phyloP scores from a whole-genome alignment of 2,888 invertebrate species.

The Cheilosia scutellata region DNA sequence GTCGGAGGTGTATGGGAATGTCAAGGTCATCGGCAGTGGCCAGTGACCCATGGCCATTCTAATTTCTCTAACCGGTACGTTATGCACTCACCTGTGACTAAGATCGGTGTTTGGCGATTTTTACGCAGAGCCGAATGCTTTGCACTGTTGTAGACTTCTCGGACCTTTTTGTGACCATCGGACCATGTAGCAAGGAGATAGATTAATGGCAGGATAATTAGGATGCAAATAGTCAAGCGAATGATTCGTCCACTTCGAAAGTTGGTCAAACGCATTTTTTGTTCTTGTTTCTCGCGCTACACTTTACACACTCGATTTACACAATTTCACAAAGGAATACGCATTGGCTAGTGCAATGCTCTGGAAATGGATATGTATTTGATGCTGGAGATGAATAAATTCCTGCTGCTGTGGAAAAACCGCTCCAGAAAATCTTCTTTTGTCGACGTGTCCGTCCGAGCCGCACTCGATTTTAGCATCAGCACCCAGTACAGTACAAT shows the following conservation, averaged over 20 bases:
- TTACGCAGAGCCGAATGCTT: constrained; percentile 48
- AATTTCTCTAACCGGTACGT: background rate
- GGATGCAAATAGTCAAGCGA: constrained; percentile 85
- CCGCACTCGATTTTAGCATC: constrained; percentile 53
- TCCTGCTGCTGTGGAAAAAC: constrained; percentile 19
- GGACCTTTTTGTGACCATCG: constrained; percentile 84
- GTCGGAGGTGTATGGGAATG: constrained; percentile 38
- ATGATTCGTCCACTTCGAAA: constrained; percentile 86
- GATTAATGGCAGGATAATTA: constrained; percentile 86
- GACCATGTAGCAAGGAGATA: constrained; percentile 88
- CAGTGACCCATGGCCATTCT: constrained; percentile 25
- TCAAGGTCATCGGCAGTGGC: constrained; percentile 44
- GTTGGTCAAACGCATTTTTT: constrained; percentile 87
- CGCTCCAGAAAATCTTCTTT: constrained; percentile 62
- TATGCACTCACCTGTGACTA: constrained; percentile 81
- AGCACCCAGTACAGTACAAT: constrained; percentile 52
- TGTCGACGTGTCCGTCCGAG: constrained; percentile 70
- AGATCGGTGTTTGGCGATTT: constrained; percentile 81
- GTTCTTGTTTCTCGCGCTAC: constrained; percentile 30
- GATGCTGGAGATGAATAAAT: background rate
- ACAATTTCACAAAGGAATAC: constrained; percentile 22
- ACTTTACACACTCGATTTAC: constrained; percentile 26
- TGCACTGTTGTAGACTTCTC: constrained; percentile 79
- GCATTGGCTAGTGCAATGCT: constrained; percentile 13
- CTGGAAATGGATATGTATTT: background rate